Evolutionary conservation across 64 coral and sea anemone species (phyloP), one percentile per base, ranked within the genome.

Genomic region (Stichodactyla mertensii): DNA sequence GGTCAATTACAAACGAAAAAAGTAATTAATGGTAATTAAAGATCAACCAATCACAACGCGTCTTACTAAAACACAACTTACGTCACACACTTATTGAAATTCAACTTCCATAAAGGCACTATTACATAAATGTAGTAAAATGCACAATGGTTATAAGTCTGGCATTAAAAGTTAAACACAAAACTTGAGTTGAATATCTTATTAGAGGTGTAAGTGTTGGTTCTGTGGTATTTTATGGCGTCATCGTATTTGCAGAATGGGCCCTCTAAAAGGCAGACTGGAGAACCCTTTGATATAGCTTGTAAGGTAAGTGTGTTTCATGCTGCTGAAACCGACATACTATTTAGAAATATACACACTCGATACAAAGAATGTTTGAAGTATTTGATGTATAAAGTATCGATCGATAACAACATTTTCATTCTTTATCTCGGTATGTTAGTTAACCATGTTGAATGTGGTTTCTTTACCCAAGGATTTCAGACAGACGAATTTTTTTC

Each of bases 161-260:
- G 24, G n/a, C 69, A 74, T 74, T 74, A 74, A 74, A 4, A 74
- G 36, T 45, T 45, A 45, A 45, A 45, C 27, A 12, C 9, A 11
- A 74, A 74, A 74, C 69, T 26, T 26, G 9, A 26, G 22, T 74
- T 28, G 66, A 74, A 31, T 26, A 74, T 31, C 10, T 9, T 31
- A 58, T 11, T 58, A 58, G 36, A 45, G 20, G 62, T 22, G 62
- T 66, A 66, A 66, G 9, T n/a, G 69, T 74, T 31, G 69, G 26
- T 26, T 74, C 12, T 74, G 69, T 27, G 24, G 51, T 81, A 71
- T 85, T 85, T 51, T 61, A 85, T 85, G 83, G 84, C 52, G 52
- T 88, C 89, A 79, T 87, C 94, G 16, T 90, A 93, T 79, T 71
- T 93, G 71, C 94, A 96, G 57, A 99, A 99, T 88, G 97, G 97